Evolutionary conservation across 2,113 vertebrate species (phyloP).

Genomic region (pig (Sus scrofa)): DNA sequence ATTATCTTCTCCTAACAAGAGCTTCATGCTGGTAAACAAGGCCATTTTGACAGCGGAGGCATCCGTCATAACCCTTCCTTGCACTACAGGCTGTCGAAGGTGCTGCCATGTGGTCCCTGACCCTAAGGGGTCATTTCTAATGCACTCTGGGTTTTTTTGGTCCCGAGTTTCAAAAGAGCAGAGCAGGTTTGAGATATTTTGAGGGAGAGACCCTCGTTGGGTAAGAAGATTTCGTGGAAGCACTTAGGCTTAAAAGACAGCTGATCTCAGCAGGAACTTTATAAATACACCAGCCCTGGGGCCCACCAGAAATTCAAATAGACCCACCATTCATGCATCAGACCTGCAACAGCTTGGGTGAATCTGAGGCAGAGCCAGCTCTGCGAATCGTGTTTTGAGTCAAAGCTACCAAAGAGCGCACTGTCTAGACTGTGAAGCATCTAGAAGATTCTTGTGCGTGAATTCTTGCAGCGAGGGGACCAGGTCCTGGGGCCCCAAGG

Average conservation of each 20-base stretch:
- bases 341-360: rapidly evolving
- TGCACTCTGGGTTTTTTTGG: not conserved
- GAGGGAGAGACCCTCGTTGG: not conserved
- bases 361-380: rapidly evolving
- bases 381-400: rapidly evolving
- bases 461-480: rapidly evolving
- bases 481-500: not conserved
- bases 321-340: rapidly evolving
- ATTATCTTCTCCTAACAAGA: not conserved
- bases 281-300: not conserved
- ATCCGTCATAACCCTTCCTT: rapidly evolving
- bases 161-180: not conserved
- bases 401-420: not conserved
- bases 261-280: rapidly evolving
- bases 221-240: not conserved
- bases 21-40: not conserved
- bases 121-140: not conserved
- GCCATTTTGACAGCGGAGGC: not conserved
- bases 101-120: not conserved
- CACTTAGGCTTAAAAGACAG: not conserved
- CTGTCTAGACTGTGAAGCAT: too few relatives aligned
- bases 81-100: not conserved
- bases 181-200: not conserved
- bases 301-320: too few relatives aligned
- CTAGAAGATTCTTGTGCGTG: rapidly evolving